Evolutionary conservation across 2,113 vertebrate species (phyloP).

Genomic region (Chaetops frenatus): DNA sequence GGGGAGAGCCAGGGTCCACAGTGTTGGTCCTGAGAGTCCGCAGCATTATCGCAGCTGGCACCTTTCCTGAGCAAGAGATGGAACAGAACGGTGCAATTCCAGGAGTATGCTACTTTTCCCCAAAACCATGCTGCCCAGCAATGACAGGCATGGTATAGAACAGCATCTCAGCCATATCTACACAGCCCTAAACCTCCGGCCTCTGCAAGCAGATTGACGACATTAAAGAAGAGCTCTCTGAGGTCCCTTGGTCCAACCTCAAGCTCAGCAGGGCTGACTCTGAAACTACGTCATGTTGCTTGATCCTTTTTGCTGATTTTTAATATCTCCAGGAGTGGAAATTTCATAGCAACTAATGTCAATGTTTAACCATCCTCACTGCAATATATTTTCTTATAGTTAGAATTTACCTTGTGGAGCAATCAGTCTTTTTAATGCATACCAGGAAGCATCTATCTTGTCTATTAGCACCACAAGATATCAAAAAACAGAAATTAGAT

Average conservation of each 20-base stretch:
- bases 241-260: not conserved
- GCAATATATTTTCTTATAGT: not conserved
- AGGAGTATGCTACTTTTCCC: not conserved
- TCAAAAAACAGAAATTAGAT: not conserved
- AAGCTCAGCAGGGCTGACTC: not conserved
- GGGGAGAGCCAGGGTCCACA: accelerated
- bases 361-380: not conserved
- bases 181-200: accelerated
- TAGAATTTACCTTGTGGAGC: not conserved
- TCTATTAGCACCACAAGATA: not conserved
- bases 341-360: not conserved
- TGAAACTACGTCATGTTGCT: not conserved
- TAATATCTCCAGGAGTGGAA: not conserved
- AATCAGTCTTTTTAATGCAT: not conserved
- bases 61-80: not conserved
- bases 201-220: not conserved
- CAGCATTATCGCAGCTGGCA: not conserved
- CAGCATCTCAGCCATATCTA: not conserved
- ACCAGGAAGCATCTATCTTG: not conserved
- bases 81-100: not conserved
- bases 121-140: not conserved
- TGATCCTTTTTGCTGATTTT: not conserved
- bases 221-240: not conserved
- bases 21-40: accelerated
- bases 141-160: accelerated